phyloP scores from a whole-genome alignment of 2,888 invertebrate species.

The Abscondita cerata region DNA sequence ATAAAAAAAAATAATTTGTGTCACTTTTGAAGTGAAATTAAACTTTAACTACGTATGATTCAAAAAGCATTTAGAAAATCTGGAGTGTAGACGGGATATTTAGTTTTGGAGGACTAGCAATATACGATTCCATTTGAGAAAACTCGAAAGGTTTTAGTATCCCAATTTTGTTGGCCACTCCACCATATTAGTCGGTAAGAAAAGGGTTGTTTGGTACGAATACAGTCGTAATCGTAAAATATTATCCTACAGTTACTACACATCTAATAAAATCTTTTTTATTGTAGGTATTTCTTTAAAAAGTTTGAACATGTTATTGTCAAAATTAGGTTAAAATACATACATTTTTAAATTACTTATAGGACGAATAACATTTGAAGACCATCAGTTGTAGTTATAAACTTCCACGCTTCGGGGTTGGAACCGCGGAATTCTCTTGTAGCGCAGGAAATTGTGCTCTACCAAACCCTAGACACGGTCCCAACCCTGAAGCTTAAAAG shows the following conservation, averaged over 20 bases:
- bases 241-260: constrained; percentile 20
- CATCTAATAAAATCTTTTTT: constrained; percentile 22
- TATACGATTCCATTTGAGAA: constrained; percentile 29
- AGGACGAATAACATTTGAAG: too few relatives aligned
- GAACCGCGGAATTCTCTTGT: too few relatives aligned
- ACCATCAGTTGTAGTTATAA: too few relatives aligned
- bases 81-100: constrained; percentile 20
- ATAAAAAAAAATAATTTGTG: too few relatives aligned
- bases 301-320: too few relatives aligned
- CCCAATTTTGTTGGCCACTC: constrained; percentile 32
- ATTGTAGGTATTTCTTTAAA: too few relatives aligned
- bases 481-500: too few relatives aligned
- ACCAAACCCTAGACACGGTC: too few relatives aligned
- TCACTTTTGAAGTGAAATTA: constrained; percentile 6
- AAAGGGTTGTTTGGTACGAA: constrained; percentile 31
- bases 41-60: constrained; percentile 18
- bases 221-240: constrained; percentile 27
- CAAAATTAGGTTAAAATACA: too few relatives aligned
- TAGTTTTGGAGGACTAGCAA: constrained; percentile 22
- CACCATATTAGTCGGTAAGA: constrained; percentile 32
- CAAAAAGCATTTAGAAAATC: constrained; percentile 28
- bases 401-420: too few relatives aligned
- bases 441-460: too few relatives aligned
- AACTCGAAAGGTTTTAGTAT: constrained; percentile 25
- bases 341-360: too few relatives aligned